A percentile compares a stretch with the other conserved stretches of the same genome.
phyloP scores from a whole-genome alignment of 2,888 invertebrate genomes.

The Biston betularia region DNA sequence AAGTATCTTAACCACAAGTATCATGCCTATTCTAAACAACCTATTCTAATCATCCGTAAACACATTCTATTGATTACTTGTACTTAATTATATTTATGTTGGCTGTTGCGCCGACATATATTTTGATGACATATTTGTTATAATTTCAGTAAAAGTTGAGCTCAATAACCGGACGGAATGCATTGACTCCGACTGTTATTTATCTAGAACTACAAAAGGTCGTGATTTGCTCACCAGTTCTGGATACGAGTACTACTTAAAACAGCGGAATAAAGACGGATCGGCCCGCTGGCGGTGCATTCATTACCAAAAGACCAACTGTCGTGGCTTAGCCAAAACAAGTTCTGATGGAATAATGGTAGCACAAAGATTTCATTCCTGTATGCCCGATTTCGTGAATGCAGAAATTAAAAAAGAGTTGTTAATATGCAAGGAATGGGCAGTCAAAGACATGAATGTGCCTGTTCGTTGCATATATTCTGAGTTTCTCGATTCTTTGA shows the following conservation, averaged over 20 bases:
- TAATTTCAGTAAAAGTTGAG: background rate
- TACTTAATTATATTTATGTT: no score
- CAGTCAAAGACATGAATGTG: background rate
- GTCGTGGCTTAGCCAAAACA: background rate
- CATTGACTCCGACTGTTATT: background rate
- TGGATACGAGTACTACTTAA: slow-evolving; percentile 2
- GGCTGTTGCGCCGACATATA: no score
- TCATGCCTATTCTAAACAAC: no score
- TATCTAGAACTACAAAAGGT: background rate
- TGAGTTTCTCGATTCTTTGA: slow-evolving; percentile 5
- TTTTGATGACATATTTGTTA: background rate
- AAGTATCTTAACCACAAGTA: no score
- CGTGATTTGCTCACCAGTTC: background rate
- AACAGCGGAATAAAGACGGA: slow-evolving; percentile 1
- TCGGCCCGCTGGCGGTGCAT: slow-evolving; percentile 10
- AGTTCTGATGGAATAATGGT: background rate
- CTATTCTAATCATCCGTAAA: no score
- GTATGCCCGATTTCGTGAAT: background rate
- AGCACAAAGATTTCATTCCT: background rate
- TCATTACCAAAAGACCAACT: background rate
- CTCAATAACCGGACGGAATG: background rate
- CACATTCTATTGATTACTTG: no score
- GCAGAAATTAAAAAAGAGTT: slow-evolving; percentile 7
- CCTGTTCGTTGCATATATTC: background rate
- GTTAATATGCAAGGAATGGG: slow-evolving; percentile 6